Percentiles rank a stretch among this genome's conserved stretches.
phyloP scores from a whole-genome alignment of 2,888 invertebrate genomes.

The Tortricodes alternella region DNA sequence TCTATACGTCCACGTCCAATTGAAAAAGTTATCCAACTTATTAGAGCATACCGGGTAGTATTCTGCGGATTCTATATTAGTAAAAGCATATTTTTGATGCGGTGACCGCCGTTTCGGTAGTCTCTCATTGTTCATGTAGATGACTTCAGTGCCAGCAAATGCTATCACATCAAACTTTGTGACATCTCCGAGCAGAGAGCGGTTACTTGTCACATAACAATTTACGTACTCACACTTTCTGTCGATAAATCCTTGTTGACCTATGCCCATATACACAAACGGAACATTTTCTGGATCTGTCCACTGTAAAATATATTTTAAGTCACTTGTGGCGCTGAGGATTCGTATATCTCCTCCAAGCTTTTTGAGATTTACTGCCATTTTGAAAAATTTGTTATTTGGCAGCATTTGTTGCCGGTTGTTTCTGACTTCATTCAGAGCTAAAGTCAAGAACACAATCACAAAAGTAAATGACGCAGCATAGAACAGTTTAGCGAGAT shows the following conservation, averaged over 20 bases:
- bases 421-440: not conserved
- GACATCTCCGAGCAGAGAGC: constrained; percentile 41
- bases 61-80: constrained; percentile 58
- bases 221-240: constrained; percentile 56
- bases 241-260: constrained; percentile 46
- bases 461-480: no score
- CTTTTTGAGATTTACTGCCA: constrained; percentile 30
- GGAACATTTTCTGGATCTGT: constrained; percentile 43
- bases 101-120: constrained; percentile 50
- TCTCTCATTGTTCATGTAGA: constrained; percentile 15
- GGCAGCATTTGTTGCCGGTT: not conserved
- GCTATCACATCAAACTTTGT: constrained; percentile 58
- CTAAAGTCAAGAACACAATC: no score
- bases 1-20: constrained; percentile 71
- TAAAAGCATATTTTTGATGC: constrained; percentile 62
- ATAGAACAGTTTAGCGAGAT: constrained; percentile 15
- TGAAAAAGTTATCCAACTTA: constrained; percentile 55
- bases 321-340: no score
- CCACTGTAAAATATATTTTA: constrained; percentile 58
- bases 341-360: no score
- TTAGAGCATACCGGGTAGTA: constrained; percentile 55
- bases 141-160: constrained; percentile 56
- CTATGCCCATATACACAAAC: constrained; percentile 47
- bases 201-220: constrained; percentile 57
- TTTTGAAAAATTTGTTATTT: constrained; percentile 4